Conservation (phyloP, 1,140 invertebrate species). For the Drosophila lini region DNA sequence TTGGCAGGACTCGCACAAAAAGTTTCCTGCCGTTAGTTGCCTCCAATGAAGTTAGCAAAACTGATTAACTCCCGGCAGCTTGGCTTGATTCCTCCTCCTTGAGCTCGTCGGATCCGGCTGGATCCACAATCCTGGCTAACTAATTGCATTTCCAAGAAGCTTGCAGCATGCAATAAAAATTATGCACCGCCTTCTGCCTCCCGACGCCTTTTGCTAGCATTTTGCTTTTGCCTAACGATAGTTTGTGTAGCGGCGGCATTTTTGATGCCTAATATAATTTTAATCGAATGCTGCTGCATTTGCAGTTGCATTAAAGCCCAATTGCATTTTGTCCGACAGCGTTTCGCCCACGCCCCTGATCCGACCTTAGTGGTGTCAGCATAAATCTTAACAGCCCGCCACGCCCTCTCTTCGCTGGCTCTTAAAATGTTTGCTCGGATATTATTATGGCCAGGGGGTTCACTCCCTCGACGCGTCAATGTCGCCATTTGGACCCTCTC, state of each 20-base stretch:
- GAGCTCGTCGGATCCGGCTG: slow-evolving; percentile 14
- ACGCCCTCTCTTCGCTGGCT: slow-evolving; percentile 28
- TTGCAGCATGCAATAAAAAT: slow-evolving; percentile 47
- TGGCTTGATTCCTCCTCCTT: slow-evolving; percentile 37
- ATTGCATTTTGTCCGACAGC: slow-evolving; percentile 50
- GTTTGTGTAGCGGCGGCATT: slow-evolving; percentile 44
- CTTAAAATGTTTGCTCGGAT: slow-evolving; percentile 29
- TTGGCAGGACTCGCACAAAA: slow-evolving; percentile 44
- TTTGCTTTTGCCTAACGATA: slow-evolving; percentile 19
- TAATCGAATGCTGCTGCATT: slow-evolving; percentile 67
- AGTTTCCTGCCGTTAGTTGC: slow-evolving; percentile 53
- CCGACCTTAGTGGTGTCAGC: slow-evolving; percentile 28
- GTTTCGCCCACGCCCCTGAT: slow-evolving; percentile 5
- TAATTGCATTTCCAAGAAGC: slow-evolving; percentile 57
- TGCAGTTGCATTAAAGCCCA: slow-evolving; percentile 68
- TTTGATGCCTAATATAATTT: slow-evolving; percentile 56
- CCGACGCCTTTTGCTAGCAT: background rate
- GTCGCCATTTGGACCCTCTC: slow-evolving; percentile 40
- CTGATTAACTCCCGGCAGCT: slow-evolving; percentile 74
- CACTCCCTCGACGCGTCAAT: slow-evolving; percentile 24
- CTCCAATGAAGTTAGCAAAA: slow-evolving; percentile 76
- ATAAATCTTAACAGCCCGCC: slow-evolving; percentile 37
- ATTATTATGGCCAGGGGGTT: slow-evolving; percentile 20
- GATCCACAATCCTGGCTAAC: slow-evolving; percentile 9
- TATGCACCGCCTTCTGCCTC: background rate